Base-by-base conservation (phyloP, 2,797 vertebrate genomes). In the Acridotheres tristis region DNA sequence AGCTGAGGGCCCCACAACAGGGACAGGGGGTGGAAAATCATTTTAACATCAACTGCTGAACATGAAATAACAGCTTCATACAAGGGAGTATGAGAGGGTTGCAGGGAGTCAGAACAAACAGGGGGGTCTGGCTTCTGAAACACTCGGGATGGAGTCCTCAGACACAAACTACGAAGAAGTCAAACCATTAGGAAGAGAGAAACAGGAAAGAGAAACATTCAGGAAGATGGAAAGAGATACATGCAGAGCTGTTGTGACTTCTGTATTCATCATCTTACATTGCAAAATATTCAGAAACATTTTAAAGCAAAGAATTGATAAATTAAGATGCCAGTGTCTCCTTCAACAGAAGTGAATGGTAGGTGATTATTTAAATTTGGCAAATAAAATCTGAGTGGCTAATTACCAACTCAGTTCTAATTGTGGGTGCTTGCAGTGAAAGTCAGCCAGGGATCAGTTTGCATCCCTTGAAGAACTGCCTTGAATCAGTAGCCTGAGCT, bases 311-410 rank as follows among this genome's bases (percentile, higher is more conserved):
- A 50, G 7, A 55, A 75, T 58, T 72, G 5, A 72, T 25, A 75
- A 81, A 90, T 32, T 40, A 47, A 74, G 61, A 23, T 54, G 20
- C 5, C 0, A 0, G 2, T 45, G 22, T 47, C 30, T 15, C 68
- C 40, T 51, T 67, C 11, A 84, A 68, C 9, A 54, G 36, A 43
- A 86, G 68, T 58, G 71, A 72, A 47, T 54, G 30, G 21, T 58
- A 11, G n/a, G 38, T 72, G 47, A 65, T 48, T 40, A 93, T 50
- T 84, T 94, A 81, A 57, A 89, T 51, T 27, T 63, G 53, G 40
- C 26, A 87, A 73, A 82, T 51, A 58, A 90, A 88, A 63, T 45
- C 55, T 45, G 16, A 55, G 32, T 38, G 14, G 13, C n/a, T 90
- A 69, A 82, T 89, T 81, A 79, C 32, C 43, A 69, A 32, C n/a